Evolutionary conservation across 2,888 invertebrate species (phyloP).

Genomic region (Drosophila mettleri): DNA sequence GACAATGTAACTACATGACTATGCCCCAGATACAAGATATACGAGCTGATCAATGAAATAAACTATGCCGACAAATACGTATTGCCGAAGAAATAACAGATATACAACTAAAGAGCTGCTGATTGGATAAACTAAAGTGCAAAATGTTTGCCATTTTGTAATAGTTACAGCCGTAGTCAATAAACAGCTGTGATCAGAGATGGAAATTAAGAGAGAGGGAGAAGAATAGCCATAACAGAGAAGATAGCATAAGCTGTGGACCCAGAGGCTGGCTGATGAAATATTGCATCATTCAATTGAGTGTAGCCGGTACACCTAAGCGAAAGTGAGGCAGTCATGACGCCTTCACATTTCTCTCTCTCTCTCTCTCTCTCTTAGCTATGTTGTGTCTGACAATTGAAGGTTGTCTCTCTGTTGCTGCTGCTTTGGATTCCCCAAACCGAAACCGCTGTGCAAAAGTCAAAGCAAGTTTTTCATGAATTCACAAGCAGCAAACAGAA

Average conservation of each 20-base stretch:
- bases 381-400: conserved; percentile 42
- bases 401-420: conserved; percentile 40
- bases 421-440: conserved; percentile 52
- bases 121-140: background rate
- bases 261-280: conserved; percentile 64
- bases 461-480: conserved; percentile 55
- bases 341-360: conserved; percentile 25
- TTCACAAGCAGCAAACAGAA: conserved; percentile 28
- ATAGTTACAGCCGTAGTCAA: background rate
- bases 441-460: conserved; percentile 43
- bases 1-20: conserved; percentile 28
- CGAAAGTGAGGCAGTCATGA: conserved; percentile 63
- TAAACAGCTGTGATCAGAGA: conserved; percentile 14
- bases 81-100: background rate
- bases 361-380: conserved; percentile 22
- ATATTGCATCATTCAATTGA: conserved; percentile 76
- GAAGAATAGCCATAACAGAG: conserved; percentile 34
- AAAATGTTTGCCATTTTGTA: background rate
- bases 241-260: conserved; percentile 7
- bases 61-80: background rate
- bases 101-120: background rate
- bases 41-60: conserved; percentile 8
- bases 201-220: conserved; percentile 12
- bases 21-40: conserved; percentile 36
- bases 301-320: conserved; percentile 39